These are phyloP conservation scores for Protobothrops flavoviridis DNA, from an alignment of 2,113 vertebrate genomes.

Conservation along the genomic window DNA sequence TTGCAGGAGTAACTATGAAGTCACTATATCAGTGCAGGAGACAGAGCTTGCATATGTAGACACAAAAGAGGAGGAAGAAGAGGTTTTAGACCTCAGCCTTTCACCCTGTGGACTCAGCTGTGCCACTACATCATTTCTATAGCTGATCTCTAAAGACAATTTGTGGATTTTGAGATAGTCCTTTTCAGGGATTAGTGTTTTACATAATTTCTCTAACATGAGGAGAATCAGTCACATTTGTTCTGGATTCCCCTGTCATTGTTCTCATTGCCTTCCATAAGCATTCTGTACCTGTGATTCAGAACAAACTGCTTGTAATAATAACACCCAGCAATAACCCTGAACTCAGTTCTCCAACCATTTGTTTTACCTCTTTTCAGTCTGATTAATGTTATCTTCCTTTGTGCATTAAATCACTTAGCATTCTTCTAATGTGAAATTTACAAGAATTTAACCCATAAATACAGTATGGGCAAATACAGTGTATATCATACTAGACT, in stretches of 20 bases:
- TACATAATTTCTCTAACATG: background rate
- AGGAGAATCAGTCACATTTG: background rate
- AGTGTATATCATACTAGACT: background rate
- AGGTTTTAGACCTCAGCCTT: background rate
- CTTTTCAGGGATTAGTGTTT: background rate
- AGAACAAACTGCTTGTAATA: background rate
- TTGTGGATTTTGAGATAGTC: background rate
- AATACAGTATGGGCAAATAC: background rate
- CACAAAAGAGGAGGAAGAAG: background rate
- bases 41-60: background rate
- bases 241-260: background rate
- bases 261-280: background rate
- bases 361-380: background rate
- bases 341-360: background rate
- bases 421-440: background rate
- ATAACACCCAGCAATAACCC: background rate
- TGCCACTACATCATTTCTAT: background rate
- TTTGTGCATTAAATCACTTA: background rate
- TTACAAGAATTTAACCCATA: background rate
- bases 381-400: background rate
- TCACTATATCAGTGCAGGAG: background rate
- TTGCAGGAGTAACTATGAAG: background rate
- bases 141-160: background rate
- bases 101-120: background rate
- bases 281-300: background rate